Evolutionary conservation across 2,888 invertebrate species (phyloP).

Genomic region (Epistrophe grossulariae): DNA sequence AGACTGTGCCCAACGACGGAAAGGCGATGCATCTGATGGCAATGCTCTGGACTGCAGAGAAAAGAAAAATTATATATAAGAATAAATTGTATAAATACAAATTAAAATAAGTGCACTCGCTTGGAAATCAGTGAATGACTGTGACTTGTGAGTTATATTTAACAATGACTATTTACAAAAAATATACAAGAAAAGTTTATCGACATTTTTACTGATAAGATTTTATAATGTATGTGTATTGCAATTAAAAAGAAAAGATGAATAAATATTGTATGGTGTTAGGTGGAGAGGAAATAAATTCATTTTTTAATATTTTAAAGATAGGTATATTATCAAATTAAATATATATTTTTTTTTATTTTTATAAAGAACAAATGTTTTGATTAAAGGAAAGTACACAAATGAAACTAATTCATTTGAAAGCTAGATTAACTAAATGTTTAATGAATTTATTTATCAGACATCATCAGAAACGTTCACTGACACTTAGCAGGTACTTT

Average conservation of each 20-base stretch:
- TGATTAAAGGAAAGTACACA: no score
- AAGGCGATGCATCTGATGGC: constrained; percentile 83
- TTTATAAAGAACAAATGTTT: no score
- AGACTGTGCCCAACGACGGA: constrained; percentile 86
- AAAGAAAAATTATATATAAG: constrained; percentile 42
- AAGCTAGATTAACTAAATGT: no score
- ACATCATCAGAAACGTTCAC: no score
- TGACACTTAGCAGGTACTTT: no score
- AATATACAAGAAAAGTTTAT: constrained; percentile 54
- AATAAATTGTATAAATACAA: neutral
- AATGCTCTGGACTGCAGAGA: constrained; percentile 84
- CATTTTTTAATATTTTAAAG: no score
- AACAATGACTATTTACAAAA: constrained; percentile 58
- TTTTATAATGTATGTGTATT: constrained; percentile 31
- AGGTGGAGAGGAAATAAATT: neutral
- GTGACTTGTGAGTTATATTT: constrained; percentile 59
- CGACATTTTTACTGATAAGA: constrained; percentile 60
- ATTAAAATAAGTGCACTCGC: constrained; percentile 33
- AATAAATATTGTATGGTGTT: neutral
- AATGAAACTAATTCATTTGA: no score
- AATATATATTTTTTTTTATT: no score
- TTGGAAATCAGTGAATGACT: constrained; percentile 48
- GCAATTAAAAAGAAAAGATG: neutral
- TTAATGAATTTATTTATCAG: no score
- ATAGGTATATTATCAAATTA: no score